A percentile compares a stretch with the other conserved stretches of the same genome.
phyloP scores from a whole-genome alignment of 2,888 invertebrate genomes.

The Zhuqinia jingwanae region DNA sequence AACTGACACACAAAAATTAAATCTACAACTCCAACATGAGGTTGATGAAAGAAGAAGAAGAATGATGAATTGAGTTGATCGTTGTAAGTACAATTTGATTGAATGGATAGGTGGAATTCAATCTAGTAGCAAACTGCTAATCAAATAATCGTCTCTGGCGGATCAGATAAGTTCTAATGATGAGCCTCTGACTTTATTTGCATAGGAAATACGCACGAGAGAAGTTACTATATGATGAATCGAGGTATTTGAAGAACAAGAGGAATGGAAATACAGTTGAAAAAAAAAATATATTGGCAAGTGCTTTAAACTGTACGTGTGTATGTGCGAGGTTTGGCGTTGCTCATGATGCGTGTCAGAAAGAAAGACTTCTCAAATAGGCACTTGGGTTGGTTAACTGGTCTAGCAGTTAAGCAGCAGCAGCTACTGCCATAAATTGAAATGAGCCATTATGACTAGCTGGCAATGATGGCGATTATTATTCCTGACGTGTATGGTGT shows the following conservation, averaged over 20 bases:
- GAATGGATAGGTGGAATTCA: too few relatives aligned
- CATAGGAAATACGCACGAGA: slow-evolving; percentile 27
- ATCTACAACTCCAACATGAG: background rate
- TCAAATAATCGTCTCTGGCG: background rate
- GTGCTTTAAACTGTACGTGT: too few relatives aligned
- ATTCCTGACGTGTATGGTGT: background rate
- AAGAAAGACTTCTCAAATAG: background rate
- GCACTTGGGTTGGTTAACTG: background rate
- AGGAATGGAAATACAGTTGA: too few relatives aligned
- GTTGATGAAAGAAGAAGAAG: background rate
- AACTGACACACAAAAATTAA: background rate
- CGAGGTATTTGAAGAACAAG: background rate
- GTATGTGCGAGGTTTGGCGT: background rate
- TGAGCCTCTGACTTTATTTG: too few relatives aligned
- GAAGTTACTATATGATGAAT: slow-evolving; percentile 19
- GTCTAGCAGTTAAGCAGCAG: background rate
- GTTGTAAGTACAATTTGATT: too few relatives aligned
- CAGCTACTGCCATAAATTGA: background rate
- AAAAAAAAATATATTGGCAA: too few relatives aligned
- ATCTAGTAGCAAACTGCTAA: background rate
- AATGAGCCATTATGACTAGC: background rate
- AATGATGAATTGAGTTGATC: background rate
- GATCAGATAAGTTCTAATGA: background rate
- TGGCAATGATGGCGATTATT: background rate
- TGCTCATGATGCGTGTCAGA: slow-evolving; percentile 7